Evolutionary conservation across 2,113 vertebrate species (phyloP).

Genomic region (Platysternon megacephalum): DNA sequence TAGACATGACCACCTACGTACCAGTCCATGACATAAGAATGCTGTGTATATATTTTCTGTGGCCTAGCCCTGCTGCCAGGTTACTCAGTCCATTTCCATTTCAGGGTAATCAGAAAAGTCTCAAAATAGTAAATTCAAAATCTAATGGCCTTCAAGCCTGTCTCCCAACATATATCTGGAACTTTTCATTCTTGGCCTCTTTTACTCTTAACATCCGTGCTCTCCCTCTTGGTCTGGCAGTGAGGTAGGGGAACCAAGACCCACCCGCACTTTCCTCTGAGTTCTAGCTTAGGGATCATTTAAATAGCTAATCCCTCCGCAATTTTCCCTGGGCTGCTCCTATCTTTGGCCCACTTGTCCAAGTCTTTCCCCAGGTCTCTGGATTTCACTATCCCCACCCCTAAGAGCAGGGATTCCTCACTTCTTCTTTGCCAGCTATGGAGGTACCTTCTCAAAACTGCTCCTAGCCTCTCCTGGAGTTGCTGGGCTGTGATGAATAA

Average conservation of each 20-base stretch:
- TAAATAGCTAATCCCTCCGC: not conserved
- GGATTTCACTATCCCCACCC: not conserved
- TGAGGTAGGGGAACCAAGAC: not conserved
- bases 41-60: too few relatives aligned
- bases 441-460: not conserved
- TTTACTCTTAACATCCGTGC: not conserved
- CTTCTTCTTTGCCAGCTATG: not conserved
- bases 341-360: not conserved
- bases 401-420: not conserved
- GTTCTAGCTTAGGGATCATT: not conserved
- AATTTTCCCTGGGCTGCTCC: not conserved
- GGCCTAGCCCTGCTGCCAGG: too few relatives aligned
- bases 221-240: not conserved
- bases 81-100: too few relatives aligned
- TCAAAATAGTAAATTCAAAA: too few relatives aligned
- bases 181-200: too few relatives aligned
- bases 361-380: not conserved
- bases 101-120: too few relatives aligned
- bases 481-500: not conserved
- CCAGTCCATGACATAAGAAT: too few relatives aligned
- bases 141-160: not conserved
- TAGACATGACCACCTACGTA: too few relatives aligned
- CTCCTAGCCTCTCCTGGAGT: too few relatives aligned
- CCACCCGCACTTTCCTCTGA: not conserved
- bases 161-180: not conserved